Conservation (phyloP, 2,888 invertebrate species). For the Eupithecia subumbrata region DNA sequence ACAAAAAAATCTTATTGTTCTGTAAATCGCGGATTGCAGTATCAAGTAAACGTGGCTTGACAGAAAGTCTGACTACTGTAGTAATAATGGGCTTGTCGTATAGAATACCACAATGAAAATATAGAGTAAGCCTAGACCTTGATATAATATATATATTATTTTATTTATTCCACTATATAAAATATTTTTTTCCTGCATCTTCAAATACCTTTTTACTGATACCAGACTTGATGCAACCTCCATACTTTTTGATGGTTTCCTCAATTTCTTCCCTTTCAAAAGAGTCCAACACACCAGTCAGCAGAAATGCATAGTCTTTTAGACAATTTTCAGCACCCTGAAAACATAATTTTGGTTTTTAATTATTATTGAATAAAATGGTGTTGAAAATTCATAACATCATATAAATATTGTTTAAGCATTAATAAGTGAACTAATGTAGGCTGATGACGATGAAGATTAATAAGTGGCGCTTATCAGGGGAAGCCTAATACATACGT, state of each 20-base stretch:
- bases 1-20: background rate
- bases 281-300: conserved; percentile 95
- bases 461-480: background rate
- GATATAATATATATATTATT: too few relatives aligned
- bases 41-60: background rate
- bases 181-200: background rate
- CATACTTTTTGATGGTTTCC: conserved; percentile 89
- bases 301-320: conserved; percentile 87
- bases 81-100: background rate
- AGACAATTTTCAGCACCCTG: conserved; percentile 90
- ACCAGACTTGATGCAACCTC: conserved; percentile 89
- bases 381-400: background rate
- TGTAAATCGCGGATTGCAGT: background rate
- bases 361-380: background rate
- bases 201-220: conserved; percentile 88
- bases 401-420: background rate
- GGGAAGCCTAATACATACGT: background rate
- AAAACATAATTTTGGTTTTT: background rate
- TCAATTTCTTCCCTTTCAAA: conserved; percentile 92
- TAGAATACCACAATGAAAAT: background rate
- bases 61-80: background rate
- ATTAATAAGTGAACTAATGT: too few relatives aligned
- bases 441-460: too few relatives aligned
- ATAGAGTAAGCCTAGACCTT: background rate
- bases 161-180: background rate